Evolutionary conservation across 2,113 vertebrate species (phyloP), one percentile per base, ranked within the genome.

Genomic region (Gallinago undulata): DNA sequence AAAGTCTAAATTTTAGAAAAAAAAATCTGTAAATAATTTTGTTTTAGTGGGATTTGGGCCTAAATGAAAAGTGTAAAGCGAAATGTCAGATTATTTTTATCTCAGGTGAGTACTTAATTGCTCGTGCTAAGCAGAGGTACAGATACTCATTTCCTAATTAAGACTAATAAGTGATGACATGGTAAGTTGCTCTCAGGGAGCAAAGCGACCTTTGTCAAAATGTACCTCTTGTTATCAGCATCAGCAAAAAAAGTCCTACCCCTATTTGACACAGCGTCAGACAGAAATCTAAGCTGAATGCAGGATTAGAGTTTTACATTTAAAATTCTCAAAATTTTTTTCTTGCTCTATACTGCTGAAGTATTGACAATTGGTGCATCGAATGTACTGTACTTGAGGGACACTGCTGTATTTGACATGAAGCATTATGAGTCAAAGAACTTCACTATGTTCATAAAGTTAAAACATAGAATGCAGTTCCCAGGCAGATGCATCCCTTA

Each of bases 401-500:
- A 51, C 30, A 47, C 3, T 9, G 16, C 27, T 39, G 33, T 22
- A 4, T 27, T 43, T 63, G 56, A 48, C n/a, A 47, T 4, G 7
- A 56, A 59, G 18, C 22, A 18, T 22, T 43, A 23, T 4, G 13
- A 92, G 55, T 17, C 50, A 69, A 62, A 76, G 33, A 73, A 75
- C 10, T 19, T 3, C 41, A 9, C 8, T 18, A 13, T 1, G 17
- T 23, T 68, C 14, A n/a, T 45, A 19, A 50, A 66, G 45, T 0
- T 62, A 72, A 83, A 94, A 70, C 25, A 75, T 12, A 74, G 27
- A 69, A 48, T 3, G 17, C 22, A 43, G 27, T 33, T 92, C 74
- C 73, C 15, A 56, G 31, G 50, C 25, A 60, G 22, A 15, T 51
- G 25, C 35, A 59, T 33, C 37, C 37, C 14, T 31, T 45, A 62